Conservation (phyloP, 2,113 vertebrate species). For the Rhipidura dahli region DNA sequence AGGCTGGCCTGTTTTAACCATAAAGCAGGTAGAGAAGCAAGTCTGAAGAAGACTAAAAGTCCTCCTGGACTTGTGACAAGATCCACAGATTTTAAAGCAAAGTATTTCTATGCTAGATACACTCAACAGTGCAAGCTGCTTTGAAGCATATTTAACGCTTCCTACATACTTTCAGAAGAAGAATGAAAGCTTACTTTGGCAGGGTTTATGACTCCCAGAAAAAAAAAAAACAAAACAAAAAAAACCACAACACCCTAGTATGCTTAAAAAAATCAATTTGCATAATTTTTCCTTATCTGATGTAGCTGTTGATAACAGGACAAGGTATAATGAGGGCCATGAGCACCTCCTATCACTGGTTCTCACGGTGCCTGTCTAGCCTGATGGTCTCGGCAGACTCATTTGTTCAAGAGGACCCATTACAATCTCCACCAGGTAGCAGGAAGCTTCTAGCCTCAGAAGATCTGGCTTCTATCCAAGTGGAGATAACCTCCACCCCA, state of each 20-base stretch:
- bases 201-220: not conserved
- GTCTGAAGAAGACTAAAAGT: conserved; percentile 1
- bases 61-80: not conserved
- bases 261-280: not conserved
- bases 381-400: not conserved
- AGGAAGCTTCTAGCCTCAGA: not conserved
- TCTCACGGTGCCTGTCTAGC: not conserved
- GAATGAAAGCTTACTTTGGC: conserved; percentile 32
- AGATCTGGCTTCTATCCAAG: not conserved
- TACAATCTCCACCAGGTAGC: not conserved
- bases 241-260: not conserved
- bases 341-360: not conserved
- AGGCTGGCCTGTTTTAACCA: not conserved
- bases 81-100: not conserved
- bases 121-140: not conserved
- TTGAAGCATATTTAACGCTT: conserved; percentile 41
- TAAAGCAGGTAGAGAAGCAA: not conserved
- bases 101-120: conserved; percentile 19
- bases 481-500: not conserved
- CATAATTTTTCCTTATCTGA: conserved; percentile 16
- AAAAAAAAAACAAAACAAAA: too few species aligned
- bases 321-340: not conserved
- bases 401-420: not conserved
- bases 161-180: conserved; percentile 28
- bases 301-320: conserved; percentile 11